Evolutionary conservation across 2,797 vertebrate species (phyloP).

Genomic region (Triplophysa yarkandensis): DNA sequence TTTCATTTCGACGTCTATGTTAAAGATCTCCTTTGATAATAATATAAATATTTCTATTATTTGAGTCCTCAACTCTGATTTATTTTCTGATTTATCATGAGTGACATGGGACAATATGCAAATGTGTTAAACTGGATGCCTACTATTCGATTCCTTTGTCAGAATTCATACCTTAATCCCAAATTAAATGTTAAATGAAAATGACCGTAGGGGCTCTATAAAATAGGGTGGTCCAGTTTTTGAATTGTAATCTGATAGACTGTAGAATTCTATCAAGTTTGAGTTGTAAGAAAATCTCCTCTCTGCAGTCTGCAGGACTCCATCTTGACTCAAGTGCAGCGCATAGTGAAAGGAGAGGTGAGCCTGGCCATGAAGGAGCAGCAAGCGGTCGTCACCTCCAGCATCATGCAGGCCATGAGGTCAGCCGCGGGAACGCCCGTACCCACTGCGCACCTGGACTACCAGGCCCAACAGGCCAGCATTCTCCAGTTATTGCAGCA

Average conservation of each 20-base stretch:
- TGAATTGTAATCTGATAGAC: background rate
- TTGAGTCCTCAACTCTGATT: too few relatives aligned
- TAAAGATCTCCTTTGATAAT: too few relatives aligned
- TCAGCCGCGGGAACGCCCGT: conserved; percentile 93
- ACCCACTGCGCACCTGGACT: conserved; percentile 91
- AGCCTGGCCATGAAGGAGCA: conserved; percentile 96
- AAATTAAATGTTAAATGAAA: too few relatives aligned
- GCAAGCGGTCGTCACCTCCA: conserved; percentile 92
- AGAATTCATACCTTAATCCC: too few relatives aligned
- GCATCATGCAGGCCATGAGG: conserved; percentile 98
- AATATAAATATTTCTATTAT: too few relatives aligned
- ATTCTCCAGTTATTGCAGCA: conserved; percentile 95
- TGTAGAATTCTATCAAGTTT: background rate
- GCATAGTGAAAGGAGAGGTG: conserved; percentile 95
- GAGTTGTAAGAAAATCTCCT: background rate
- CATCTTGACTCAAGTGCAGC: conserved; percentile 92
- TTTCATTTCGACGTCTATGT: too few relatives aligned
- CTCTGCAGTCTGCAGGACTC: conserved; percentile 91
- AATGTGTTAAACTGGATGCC: too few relatives aligned
- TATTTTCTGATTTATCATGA: too few relatives aligned
- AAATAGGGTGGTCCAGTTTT: background rate
- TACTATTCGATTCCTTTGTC: too few relatives aligned
- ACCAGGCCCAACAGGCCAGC: conserved; percentile 92
- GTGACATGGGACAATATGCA: too few relatives aligned
- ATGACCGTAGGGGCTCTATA: too few relatives aligned